phyloP scores from a whole-genome alignment of 2,797 vertebrate genomes.

The Hypotaenidia okinawae region DNA sequence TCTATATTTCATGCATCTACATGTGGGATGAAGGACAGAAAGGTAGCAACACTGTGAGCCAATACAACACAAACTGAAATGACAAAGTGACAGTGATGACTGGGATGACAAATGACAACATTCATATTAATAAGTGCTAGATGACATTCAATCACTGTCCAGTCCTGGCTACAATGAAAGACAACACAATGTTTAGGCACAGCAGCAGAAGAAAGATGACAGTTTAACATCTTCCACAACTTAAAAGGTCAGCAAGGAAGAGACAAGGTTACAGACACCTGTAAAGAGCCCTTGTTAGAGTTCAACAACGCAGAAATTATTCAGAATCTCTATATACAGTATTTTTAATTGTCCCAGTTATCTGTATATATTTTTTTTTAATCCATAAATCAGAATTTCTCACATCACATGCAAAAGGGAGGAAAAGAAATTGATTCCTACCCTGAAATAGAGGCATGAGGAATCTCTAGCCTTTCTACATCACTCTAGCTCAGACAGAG shows the following conservation, averaged over 20 bases:
- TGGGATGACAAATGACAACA: constrained; percentile 73
- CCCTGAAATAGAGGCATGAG: not conserved
- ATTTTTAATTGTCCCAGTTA: not conserved
- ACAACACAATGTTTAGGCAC: constrained; percentile 53
- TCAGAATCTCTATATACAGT: not conserved
- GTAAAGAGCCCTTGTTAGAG: not conserved
- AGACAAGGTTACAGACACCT: not conserved
- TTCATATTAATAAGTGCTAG: constrained; percentile 69
- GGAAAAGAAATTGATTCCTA: not conserved
- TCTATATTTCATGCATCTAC: constrained; percentile 21
- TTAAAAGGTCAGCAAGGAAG: constrained; percentile 18
- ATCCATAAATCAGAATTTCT: not conserved
- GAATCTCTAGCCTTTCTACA: not conserved
- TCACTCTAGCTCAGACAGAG: not conserved
- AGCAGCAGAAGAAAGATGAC: constrained; percentile 21
- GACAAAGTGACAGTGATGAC: constrained; percentile 72
- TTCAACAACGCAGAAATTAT: not conserved
- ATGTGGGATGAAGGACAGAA: constrained; percentile 2
- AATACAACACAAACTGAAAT: constrained; percentile 60
- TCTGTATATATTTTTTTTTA: not conserved
- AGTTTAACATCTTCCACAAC: constrained; percentile 29
- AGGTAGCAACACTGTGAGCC: constrained; percentile 9
- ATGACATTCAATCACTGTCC: constrained; percentile 73
- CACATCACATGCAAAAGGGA: not conserved
- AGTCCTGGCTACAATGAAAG: constrained; percentile 61